Evolutionary conservation across 1,140 invertebrate genomes (phyloP), one percentile per base, ranked within the genome.

Genomic region (Laupala kohalensis): DNA sequence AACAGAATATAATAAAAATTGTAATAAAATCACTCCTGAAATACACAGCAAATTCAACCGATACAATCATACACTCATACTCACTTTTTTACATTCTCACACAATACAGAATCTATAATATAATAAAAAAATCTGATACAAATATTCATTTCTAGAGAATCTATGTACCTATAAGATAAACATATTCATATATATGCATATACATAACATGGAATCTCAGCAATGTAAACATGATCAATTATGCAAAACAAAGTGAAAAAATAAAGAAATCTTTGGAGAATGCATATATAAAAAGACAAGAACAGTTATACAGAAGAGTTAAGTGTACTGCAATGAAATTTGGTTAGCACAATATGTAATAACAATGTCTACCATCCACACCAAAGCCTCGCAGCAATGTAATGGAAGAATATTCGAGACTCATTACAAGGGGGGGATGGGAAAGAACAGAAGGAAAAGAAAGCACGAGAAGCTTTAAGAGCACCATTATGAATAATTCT

Each of bases 141-240:
- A 25, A 29, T 29, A n/a, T 68, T 68, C 29, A n/a, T 29, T 68
- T 15, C 67, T 68, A 23, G 29, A 68, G 26, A 23, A 3, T 68
- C 28, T 68, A 37, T 37, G 67, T 27, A 25, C 67, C 67, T 68
- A 68, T 9, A 28, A 68, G 28, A 19, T 53, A 53, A 53, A 53
- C 37, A 53, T 53, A 53, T 53, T 53, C 37, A 53, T 53, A 53
- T 53, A 53, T 53, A 53, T 53, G 37, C 37, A 37, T 68, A 68
- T 68, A 29, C 27, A 23, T n/a, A n/a, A 68, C n/a, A 68, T 68
- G n/a, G 67, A 68, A 68, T 68, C 28, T 68, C 67, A 68, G 23
- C 29, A 37, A 23, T 23, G 26, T 25, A 68, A 23, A 12, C 29
- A 23, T 37, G 27, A 68, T 68, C 27, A 27, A 26, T 26, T n/a